Evolutionary conservation across 2,888 invertebrate genomes (phyloP).

Genomic region (Drosophila hamatofila): DNA sequence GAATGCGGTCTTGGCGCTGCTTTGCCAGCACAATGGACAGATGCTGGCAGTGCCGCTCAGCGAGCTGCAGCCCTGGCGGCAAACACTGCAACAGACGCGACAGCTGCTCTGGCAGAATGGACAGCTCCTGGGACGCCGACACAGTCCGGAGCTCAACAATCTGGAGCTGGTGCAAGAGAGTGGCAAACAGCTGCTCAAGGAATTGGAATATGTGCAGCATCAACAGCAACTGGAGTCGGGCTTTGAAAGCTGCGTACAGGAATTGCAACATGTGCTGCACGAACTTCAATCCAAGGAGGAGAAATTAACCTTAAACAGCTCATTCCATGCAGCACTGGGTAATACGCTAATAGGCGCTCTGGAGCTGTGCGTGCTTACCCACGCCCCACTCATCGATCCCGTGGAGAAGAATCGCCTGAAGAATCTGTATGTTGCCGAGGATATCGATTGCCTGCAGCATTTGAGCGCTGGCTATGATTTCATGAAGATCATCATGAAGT

Average conservation of each 20-base stretch:
- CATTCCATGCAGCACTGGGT: slow-evolving; percentile 64
- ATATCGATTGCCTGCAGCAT: slow-evolving; percentile 88
- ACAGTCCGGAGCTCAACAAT: slow-evolving; percentile 53
- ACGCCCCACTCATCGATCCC: slow-evolving; percentile 92
- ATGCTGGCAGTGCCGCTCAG: slow-evolving; percentile 80
- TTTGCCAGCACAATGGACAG: slow-evolving; percentile 76
- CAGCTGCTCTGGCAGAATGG: slow-evolving; percentile 87
- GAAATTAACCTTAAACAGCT: slow-evolving; percentile 17
- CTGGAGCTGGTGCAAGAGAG: slow-evolving; percentile 46
- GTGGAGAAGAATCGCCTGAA: slow-evolving; percentile 91
- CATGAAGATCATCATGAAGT: slow-evolving; percentile 83
- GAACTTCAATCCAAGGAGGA: slow-evolving; percentile 22
- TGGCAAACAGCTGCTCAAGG: slow-evolving; percentile 72
- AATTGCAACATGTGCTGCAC: slow-evolving; percentile 56
- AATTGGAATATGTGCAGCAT: slow-evolving; percentile 72
- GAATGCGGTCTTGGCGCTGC: slow-evolving; percentile 68
- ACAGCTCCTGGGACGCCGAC: slow-evolving; percentile 52
- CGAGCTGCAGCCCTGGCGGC: slow-evolving; percentile 80
- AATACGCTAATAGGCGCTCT: slow-evolving; percentile 86
- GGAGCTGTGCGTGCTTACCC: slow-evolving; percentile 87
- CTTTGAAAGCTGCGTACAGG: slow-evolving; percentile 41
- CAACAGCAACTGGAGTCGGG: slow-evolving; percentile 33
- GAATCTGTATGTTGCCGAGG: slow-evolving; percentile 89
- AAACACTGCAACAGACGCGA: slow-evolving; percentile 78
- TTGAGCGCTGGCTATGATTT: slow-evolving; percentile 87